Base-by-base conservation (phyloP, 2,888 invertebrate genomes). In the Cartodere bifasciata region DNA sequence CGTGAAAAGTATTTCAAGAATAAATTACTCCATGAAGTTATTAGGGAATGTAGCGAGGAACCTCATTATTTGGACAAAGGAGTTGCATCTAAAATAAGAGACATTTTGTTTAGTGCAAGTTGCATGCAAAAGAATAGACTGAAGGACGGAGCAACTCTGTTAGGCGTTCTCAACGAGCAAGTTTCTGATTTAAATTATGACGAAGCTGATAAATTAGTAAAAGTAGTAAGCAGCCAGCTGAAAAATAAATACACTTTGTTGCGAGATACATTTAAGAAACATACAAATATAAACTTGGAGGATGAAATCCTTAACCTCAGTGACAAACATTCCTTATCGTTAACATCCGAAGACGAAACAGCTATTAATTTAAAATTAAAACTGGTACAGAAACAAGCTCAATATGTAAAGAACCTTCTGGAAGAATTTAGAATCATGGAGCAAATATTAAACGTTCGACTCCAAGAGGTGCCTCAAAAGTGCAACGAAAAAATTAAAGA, bases 381-480 rank as follows among this genome's bases (percentile, higher is more conserved):
- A 42, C 47, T 63, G 14, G 47, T 52, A 4, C 47, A 53, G 22
- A 41, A 58, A 28, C 55, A 57, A 38, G 32, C 48, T 20, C 46
- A 50, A 21, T 62, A 58, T 40, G 38, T 58, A 27, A 47, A 47
- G 13, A 53, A 57, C 36, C 42, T 63, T 17, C 10, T 46, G 15
- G 48, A 46, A 32, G 47, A 48, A 31, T 39, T 38, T 4, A 46
- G 53, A 23, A 25, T 60, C 23, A 37, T 65, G 5, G 44, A 52
- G 16, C 46, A 55, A 33, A 56, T 63, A 49, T 44, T 47, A 13
- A 40, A 51, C 16, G 28, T 61, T 2, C 59, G 61, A 43, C 40
- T 52, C 16, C 43, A 49, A 24, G 45, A 50, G 9, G 37, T 55
- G 11, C 51, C 49, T 28, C 42, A 52, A 38, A 32, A 53, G 22